Evolutionary conservation across 1,140 invertebrate species (phyloP), one percentile per base, ranked within the genome.

Genomic region (Drosophila parabipectinata): DNA sequence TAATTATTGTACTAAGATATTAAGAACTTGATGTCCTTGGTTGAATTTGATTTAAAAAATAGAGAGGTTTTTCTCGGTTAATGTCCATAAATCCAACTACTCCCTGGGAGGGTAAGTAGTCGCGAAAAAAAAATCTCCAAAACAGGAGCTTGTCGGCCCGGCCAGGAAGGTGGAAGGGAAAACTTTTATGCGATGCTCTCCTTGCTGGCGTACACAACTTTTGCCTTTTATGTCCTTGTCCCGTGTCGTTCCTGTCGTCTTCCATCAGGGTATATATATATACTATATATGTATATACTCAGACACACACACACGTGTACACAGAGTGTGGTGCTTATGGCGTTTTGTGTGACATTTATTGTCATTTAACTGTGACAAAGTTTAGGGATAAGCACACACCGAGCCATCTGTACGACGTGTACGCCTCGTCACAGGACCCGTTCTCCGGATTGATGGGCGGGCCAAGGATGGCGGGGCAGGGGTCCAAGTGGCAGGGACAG

Each of bases 301-400:
- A 15, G 0, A 18, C 18, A 18, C 18, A 18, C 18, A 18, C 7
- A 4, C 12, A 28, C 9, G n/a, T 12, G 26, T 5, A 4, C 4
- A 3, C 34, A 5, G 34, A 24, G 34, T 52, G 56, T 55, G 79
- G 61, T 76, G 78, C 82, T 85, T 85, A 81, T 87, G 82, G 78
- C 82, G 78, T 77, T 87, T 88, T 87, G 82, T 88, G 83, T 87
- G 82, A 87, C 82, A 88, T 87, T 87, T 87, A 87, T 87, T 87
- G 82, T 87, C 84, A 87, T 88, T 87, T 88, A 88, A 87, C 83
- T 88, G 82, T 88, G 83, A 87, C 78, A 87, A 87, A 87, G 79
- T 87, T 87, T 82, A 71, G 74, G 80, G 80, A 83, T 84, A 84
- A 84, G 77, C 80, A 84, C 64, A 64, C 80, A 76, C 18, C 32